Percentiles rank a stretch among this genome's conserved stretches.
Evolutionary conservation across 2,113 vertebrate genomes (phyloP).

Genomic region (Catharus minimus): DNA sequence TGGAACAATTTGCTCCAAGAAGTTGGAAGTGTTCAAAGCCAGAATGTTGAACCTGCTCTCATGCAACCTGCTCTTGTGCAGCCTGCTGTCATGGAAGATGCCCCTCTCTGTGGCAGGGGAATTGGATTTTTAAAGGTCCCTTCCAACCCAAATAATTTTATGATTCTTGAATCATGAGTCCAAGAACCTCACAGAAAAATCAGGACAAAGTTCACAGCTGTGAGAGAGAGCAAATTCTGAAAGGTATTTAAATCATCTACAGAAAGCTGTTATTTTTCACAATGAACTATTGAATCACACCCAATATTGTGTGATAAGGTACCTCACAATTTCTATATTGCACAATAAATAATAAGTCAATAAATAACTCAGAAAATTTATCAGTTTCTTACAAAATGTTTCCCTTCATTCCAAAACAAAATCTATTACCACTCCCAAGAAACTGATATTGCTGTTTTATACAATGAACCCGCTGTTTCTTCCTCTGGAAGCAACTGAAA

Average conservation of each 20-base stretch:
- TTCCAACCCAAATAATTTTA: neutral
- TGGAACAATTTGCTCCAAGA: neutral
- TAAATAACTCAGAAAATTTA: neutral
- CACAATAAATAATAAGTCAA: neutral
- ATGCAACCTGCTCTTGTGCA: neutral
- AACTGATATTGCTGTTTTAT: neutral
- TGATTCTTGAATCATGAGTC: neutral
- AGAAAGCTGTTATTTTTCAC: neutral
- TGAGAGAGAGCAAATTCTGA: neutral
- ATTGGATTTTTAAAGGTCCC: neutral
- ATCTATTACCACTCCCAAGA: neutral
- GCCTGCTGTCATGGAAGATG: neutral
- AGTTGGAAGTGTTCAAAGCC: neutral
- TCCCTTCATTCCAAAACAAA: neutral
- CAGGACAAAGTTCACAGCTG: neutral
- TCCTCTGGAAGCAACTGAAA: neutral
- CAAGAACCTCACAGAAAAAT: neutral
- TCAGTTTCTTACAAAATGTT: neutral
- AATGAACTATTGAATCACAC: neutral
- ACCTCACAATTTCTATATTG: neutral
- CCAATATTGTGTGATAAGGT: neutral
- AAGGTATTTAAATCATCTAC: neutral
- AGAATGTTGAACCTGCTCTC: neutral
- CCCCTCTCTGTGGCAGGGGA: fast-evolving
- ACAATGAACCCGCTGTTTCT: neutral